phyloP scores from a whole-genome alignment of 2,113 vertebrate species.

The Riparia riparia region DNA sequence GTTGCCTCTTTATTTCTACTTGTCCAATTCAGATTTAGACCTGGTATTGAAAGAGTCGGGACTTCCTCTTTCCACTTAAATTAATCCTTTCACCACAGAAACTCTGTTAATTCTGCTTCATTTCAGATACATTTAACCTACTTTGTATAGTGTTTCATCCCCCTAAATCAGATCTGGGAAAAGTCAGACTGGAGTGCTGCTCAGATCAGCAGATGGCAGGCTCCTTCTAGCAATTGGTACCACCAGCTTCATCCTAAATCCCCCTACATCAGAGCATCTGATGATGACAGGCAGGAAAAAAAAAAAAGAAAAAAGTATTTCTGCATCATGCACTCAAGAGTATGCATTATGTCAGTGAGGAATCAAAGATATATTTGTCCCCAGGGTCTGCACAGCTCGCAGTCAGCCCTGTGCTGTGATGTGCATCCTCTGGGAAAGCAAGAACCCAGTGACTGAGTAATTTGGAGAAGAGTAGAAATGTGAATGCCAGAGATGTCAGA shows the following conservation, averaged over 20 bases:
- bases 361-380: constrained; percentile 9
- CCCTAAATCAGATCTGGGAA: neutral
- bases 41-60: neutral
- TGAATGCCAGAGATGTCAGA: neutral
- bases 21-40: neutral
- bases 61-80: constrained; percentile 38
- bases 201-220: constrained; percentile 71
- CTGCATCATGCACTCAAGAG: constrained; percentile 5
- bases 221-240: constrained; percentile 64
- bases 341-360: neutral
- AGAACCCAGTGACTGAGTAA: neutral
- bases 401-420: neutral
- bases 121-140: neutral
- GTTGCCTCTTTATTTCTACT: neutral
- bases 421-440: neutral
- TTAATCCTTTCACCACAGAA: neutral
- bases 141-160: neutral
- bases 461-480: neutral
- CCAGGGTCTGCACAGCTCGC: neutral
- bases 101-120: neutral
- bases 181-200: constrained; percentile 1
- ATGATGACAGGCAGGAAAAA: constrained; percentile 20
- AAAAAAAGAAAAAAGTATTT: neutral
- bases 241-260: constrained; percentile 25
- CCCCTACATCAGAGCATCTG: constrained; percentile 13